A percentile compares a stretch with the other conserved stretches of the same genome.
These are phyloP conservation scores for Amphiprion percula DNA, from an alignment of 2,113 vertebrate genomes.

Conservation along the genomic window DNA sequence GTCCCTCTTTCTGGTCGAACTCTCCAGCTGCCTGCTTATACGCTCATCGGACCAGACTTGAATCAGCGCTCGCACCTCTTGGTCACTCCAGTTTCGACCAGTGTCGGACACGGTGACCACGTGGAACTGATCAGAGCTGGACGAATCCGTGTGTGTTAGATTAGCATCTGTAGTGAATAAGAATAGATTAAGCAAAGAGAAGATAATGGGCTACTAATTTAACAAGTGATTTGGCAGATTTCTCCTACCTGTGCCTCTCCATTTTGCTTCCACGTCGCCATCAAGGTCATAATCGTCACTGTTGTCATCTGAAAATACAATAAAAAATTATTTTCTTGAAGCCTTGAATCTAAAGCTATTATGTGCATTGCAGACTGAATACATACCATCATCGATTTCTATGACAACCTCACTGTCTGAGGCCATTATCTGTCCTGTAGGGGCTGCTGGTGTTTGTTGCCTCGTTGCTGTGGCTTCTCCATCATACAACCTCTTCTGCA, in stretches of 20 bases:
- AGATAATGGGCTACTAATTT: background rate
- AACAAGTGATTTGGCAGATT: background rate
- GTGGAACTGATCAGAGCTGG: slow-evolving; percentile 80
- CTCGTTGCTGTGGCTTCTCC: slow-evolving; percentile 48
- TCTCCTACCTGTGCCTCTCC: slow-evolving; percentile 62
- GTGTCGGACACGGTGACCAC: slow-evolving; percentile 87
- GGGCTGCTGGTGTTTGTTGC: slow-evolving; percentile 14
- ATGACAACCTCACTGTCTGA: slow-evolving; percentile 76
- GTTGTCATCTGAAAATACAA: slow-evolving; percentile 72
- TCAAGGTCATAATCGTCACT: slow-evolving; percentile 73
- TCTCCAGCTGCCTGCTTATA: slow-evolving; percentile 89
- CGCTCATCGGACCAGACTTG: slow-evolving; percentile 89
- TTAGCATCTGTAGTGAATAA: slow-evolving; percentile 29
- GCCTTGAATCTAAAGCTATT: background rate
- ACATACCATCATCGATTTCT: slow-evolving; percentile 82
- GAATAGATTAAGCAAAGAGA: background rate
- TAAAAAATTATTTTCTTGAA: background rate
- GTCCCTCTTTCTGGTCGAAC: slow-evolving; percentile 90
- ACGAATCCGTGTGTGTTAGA: slow-evolving; percentile 46
- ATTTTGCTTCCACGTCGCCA: slow-evolving; percentile 63
- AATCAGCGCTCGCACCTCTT: slow-evolving; percentile 89
- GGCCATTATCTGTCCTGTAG: slow-evolving; percentile 8
- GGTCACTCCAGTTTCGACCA: slow-evolving; percentile 91
- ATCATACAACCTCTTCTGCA: slow-evolving; percentile 67
- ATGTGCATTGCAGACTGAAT: background rate